Evolutionary conservation across 64 coral and sea anemone genomes (phyloP), one percentile per base, ranked within the genome.

Genomic region (Dendrophyllia cribrosa): DNA sequence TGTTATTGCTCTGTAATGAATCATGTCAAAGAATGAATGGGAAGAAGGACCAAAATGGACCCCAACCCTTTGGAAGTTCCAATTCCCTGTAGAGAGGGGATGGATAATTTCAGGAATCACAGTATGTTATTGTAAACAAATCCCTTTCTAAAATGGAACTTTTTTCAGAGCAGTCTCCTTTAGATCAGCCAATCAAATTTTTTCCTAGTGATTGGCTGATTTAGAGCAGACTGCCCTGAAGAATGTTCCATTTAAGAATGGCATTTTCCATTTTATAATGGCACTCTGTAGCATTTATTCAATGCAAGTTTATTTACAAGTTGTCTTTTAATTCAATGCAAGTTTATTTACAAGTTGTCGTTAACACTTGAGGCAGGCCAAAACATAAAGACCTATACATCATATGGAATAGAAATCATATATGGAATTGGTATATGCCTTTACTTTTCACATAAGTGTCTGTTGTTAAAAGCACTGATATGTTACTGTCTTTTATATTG

Each of bases 341-440:
- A 69, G 66, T 69, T 69, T 69, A 69, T 69, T 69, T 69, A 9
- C 66, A 69, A 69, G 66, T 34, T 69, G 66, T 69, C 9, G 66
- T 69, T 69, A 69, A 69, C 22, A 69, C 66, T 43, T 69, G 66
- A 69, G 66, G 22, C 66, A 69, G 66, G 66, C 23, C 66, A 69
- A 69, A 69, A 69, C 66, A 69, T 69, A 69, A 69, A 69, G 66
- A 69, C 66, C 66, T 69, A 69, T 69, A 69, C 66, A 69, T 69
- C 66, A 69, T 8, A 69, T 69, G 66, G 66, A 69, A 69, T 69
- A 5, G 22, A 69, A 69, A 25, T 69, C 66, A 69, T 69, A 69
- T 69, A 26, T 69, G 66, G 23, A 34, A 69, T 43, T 69, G 66
- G 66, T 69, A 69, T 69, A 69, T 69, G 66, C 22, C 66, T 69